phyloP scores from a whole-genome alignment of 2,113 vertebrate species.

The Oxyruncus cristatus region DNA sequence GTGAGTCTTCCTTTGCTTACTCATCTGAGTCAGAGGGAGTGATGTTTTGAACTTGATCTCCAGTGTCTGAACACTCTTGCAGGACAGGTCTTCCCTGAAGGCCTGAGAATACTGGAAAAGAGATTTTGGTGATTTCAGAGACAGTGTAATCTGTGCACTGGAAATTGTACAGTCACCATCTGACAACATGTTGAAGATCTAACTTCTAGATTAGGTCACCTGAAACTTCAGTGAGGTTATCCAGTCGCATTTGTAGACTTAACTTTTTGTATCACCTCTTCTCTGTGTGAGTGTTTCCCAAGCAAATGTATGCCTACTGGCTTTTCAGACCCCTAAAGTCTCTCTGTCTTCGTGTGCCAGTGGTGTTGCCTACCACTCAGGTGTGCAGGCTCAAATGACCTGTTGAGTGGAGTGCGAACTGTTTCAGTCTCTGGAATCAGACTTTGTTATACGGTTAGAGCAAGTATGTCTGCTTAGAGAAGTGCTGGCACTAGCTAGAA shows the following conservation, averaged over 20 bases:
- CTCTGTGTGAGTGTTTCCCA: not conserved
- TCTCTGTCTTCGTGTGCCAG: not conserved
- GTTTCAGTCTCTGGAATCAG: not conserved
- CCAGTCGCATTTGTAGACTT: accelerated
- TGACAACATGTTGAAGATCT: not conserved
- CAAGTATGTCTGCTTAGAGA: not conserved
- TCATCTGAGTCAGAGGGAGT: not conserved
- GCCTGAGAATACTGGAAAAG: not conserved
- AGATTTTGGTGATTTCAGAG: not conserved
- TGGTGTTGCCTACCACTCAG: not conserved
- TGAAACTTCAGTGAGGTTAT: not conserved
- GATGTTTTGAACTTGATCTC: not conserved
- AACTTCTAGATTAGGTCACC: not conserved
- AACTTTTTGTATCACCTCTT: not conserved
- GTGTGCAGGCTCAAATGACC: not conserved
- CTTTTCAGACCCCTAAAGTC: not conserved
- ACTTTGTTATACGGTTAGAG: not conserved
- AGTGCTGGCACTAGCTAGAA: not conserved
- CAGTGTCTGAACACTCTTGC: accelerated
- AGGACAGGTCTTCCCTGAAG: not conserved
- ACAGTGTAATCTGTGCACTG: not conserved
- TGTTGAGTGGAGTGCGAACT: not conserved
- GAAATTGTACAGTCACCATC: not conserved
- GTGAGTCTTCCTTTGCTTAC: not conserved
- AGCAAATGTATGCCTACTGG: not conserved